These are phyloP conservation scores for Cyprinodon tularosa DNA, from an alignment of 2,113 vertebrate species.

Conservation along the genomic window DNA sequence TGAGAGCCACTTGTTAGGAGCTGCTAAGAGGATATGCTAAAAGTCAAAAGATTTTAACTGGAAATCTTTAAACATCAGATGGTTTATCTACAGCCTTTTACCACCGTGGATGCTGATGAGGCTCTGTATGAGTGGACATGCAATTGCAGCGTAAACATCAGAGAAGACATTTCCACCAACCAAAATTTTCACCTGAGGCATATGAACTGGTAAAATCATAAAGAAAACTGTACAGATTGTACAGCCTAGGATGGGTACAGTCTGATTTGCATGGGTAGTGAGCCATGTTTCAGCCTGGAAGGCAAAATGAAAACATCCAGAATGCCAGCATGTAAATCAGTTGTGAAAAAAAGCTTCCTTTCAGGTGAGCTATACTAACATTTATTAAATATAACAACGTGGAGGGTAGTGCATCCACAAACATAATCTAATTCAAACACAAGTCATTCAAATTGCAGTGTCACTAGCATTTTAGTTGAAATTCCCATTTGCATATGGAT, in stretches of 20 bases:
- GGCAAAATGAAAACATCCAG: slow-evolving; percentile 48
- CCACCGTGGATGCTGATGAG: slow-evolving; percentile 38
- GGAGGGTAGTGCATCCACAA: background rate
- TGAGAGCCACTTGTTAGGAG: slow-evolving; percentile 25
- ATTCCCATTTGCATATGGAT: slow-evolving; percentile 36
- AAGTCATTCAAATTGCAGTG: slow-evolving; percentile 37
- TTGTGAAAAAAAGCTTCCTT: slow-evolving; percentile 49
- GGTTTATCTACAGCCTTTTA: slow-evolving; percentile 46
- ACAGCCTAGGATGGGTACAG: slow-evolving; percentile 16
- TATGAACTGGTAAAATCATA: slow-evolving; percentile 25
- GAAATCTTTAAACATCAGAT: slow-evolving; percentile 61
- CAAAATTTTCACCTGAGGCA: slow-evolving; percentile 37
- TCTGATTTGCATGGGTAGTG: slow-evolving; percentile 32
- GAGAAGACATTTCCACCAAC: slow-evolving; percentile 39
- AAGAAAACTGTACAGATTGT: slow-evolving; percentile 23
- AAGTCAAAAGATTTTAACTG: slow-evolving; percentile 46
- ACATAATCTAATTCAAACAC: slow-evolving; percentile 51
- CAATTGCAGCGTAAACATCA: slow-evolving; percentile 52
- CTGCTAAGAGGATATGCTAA: slow-evolving; percentile 32
- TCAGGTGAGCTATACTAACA: slow-evolving; percentile 54
- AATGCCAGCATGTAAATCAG: slow-evolving; percentile 45
- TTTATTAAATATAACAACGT: slow-evolving; percentile 44
- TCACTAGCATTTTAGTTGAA: slow-evolving; percentile 67
- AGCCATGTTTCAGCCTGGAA: slow-evolving; percentile 26
- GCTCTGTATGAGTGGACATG: slow-evolving; percentile 31